phyloP scores from a whole-genome alignment of 2,888 invertebrate genomes.

The Chymomyza procnemis region DNA sequence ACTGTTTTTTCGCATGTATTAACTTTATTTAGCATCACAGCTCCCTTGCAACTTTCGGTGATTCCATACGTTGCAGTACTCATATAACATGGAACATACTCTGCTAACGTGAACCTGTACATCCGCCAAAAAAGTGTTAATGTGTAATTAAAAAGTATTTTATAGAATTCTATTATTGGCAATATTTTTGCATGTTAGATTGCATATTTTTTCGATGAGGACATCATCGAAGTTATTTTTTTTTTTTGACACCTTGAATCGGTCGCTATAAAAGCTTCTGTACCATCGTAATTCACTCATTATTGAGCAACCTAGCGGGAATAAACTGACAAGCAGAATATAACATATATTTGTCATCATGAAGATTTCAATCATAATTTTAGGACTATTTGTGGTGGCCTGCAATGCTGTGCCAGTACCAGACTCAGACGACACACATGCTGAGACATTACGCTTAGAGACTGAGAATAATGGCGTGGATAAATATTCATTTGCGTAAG shows the following conservation, averaged over 20 bases:
- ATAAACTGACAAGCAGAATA: not conserved
- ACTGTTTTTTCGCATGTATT: too few relatives aligned
- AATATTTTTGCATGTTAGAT: constrained; percentile 8
- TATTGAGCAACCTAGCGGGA: constrained; percentile 45
- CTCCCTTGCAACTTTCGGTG: too few relatives aligned
- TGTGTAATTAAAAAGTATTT: constrained; percentile 62
- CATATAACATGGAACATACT: too few relatives aligned
- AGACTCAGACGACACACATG: constrained; percentile 57
- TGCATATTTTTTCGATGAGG: constrained; percentile 37
- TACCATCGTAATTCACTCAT: constrained; percentile 28
- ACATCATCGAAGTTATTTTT: constrained; percentile 13
- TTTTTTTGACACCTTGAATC: not conserved
- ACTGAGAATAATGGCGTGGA: constrained; percentile 81
- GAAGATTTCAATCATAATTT: constrained; percentile 55
- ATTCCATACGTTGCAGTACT: too few relatives aligned
- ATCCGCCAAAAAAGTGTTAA: constrained; percentile 40
- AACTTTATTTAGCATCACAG: too few relatives aligned
- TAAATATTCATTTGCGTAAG: constrained; percentile 82
- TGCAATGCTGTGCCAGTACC: constrained; percentile 48
- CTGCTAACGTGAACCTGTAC: not conserved
- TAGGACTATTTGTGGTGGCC: constrained; percentile 24
- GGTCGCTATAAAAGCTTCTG: constrained; percentile 47
- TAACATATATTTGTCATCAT: constrained; percentile 36
- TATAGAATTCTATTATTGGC: constrained; percentile 39
- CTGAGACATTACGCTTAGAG: constrained; percentile 64